These are phyloP conservation scores for Dichetophora obliterata DNA, from an alignment of 2,888 invertebrate genomes.

Conservation along the genomic window DNA sequence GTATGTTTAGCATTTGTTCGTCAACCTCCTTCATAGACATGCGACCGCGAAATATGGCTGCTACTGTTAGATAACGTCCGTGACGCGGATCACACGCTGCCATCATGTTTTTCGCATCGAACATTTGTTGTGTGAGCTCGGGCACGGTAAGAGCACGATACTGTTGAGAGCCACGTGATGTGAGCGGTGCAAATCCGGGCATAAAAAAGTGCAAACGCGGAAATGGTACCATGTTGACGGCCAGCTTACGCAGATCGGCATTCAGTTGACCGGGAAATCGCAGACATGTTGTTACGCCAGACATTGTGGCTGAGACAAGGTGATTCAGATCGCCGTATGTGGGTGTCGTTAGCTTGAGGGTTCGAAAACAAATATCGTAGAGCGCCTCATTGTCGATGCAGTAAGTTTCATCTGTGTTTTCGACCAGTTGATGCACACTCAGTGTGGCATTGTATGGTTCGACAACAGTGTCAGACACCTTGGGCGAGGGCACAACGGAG, in stretches of 20 bases:
- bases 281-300: slow-evolving; percentile 88
- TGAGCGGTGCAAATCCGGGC: slow-evolving; percentile 95
- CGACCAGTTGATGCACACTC: slow-evolving; percentile 89
- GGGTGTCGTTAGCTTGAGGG: slow-evolving; percentile 88
- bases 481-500: slow-evolving; percentile 87
- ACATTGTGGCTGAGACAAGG: slow-evolving; percentile 88
- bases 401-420: slow-evolving; percentile 92
- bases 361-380: slow-evolving; percentile 93
- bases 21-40: slow-evolving; percentile 96
- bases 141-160: slow-evolving; percentile 92
- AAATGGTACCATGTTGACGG: slow-evolving; percentile 98
- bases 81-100: slow-evolving; percentile 94
- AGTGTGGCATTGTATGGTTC: slow-evolving; percentile 93
- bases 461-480: slow-evolving; percentile 75
- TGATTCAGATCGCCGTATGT: slow-evolving; percentile 95
- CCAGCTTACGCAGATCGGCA: slow-evolving; percentile 91
- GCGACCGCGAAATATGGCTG: slow-evolving; percentile 90
- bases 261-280: slow-evolving; percentile 95
- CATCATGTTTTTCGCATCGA: slow-evolving; percentile 98
- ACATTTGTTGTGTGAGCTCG: slow-evolving; percentile 92
- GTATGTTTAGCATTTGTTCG: slow-evolving; percentile 95
- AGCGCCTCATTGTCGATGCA: slow-evolving; percentile 94
- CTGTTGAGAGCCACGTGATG: slow-evolving; percentile 89
- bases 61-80: slow-evolving; percentile 91
- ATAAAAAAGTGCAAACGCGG: slow-evolving; percentile 96